These are phyloP conservation scores for Xiphorhynchus elegans DNA, from an alignment of 2,113 vertebrate species.

Conservation along the genomic window DNA sequence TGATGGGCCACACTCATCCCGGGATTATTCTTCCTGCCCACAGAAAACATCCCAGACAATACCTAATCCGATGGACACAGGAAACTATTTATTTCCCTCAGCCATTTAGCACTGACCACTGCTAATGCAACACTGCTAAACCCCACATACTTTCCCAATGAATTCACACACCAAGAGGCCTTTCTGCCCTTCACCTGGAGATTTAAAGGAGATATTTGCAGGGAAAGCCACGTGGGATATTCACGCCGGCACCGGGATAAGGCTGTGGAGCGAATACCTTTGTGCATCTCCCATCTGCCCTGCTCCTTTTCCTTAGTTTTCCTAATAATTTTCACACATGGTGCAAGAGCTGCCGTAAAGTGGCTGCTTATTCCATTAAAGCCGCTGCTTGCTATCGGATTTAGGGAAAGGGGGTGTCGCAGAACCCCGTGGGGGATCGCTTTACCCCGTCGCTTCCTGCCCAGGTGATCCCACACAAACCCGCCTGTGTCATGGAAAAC, in stretches of 20 bases:
- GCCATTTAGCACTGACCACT: not conserved
- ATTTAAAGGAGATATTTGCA: not conserved
- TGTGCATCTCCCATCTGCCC: not conserved
- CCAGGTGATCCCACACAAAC: conserved; percentile 67
- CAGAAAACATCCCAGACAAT: conserved; percentile 21
- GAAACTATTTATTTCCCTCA: conserved; percentile 13
- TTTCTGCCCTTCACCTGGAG: conserved; percentile 26
- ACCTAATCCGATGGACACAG: not conserved
- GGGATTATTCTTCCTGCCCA: not conserved
- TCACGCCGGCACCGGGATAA: accelerated
- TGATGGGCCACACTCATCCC: not conserved
- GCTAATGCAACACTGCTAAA: not conserved
- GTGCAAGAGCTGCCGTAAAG: not conserved
- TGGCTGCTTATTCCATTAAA: conserved; percentile 65
- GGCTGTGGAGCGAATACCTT: not conserved
- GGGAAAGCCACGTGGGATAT: not conserved
- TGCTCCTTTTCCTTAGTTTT: not conserved
- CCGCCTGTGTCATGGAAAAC: conserved; percentile 27
- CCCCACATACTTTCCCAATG: not conserved
- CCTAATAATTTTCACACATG: conserved; percentile 65
- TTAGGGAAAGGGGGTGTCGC: conserved; percentile 49
- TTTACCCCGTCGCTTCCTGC: conserved; percentile 61
- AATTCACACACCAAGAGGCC: not conserved
- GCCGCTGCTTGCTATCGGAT: not conserved
- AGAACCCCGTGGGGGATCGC: conserved; percentile 47